Evolutionary conservation across 1,140 invertebrate genomes (phyloP).

Genomic region (Cherax quadricarinatus): DNA sequence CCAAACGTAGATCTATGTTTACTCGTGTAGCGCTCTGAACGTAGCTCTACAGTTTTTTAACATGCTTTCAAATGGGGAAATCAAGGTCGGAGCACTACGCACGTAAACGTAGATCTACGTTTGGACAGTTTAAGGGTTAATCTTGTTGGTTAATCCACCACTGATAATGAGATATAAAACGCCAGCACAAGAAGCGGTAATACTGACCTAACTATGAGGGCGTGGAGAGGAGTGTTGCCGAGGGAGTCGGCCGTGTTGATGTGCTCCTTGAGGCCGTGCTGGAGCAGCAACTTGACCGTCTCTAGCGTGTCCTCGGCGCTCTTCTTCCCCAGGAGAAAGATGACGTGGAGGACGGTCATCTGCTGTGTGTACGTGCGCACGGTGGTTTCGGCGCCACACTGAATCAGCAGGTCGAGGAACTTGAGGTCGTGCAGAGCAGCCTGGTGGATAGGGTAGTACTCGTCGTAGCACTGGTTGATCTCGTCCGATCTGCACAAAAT

Average conservation of each 20-base stretch:
- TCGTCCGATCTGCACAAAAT: conserved; percentile 79
- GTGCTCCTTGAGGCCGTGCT: conserved; percentile 82
- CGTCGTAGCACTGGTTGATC: conserved; percentile 85
- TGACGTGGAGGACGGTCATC: conserved; percentile 80
- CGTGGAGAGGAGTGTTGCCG: conserved; percentile 81
- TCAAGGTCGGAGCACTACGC: too few relatives aligned
- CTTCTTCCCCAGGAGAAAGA: conserved; percentile 78
- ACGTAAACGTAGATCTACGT: too few relatives aligned
- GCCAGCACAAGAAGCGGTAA: too few relatives aligned
- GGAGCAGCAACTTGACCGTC: conserved; percentile 82
- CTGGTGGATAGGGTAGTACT: conserved; percentile 87
- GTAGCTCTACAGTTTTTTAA: too few relatives aligned
- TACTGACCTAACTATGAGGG: conserved; percentile 81
- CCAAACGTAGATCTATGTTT: too few relatives aligned
- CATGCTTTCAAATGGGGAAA: too few relatives aligned
- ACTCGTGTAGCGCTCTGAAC: too few relatives aligned
- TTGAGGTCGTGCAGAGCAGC: conserved; percentile 83
- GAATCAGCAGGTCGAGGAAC: conserved; percentile 83
- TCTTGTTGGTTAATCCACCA: too few relatives aligned
- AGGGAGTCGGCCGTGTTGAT: conserved; percentile 86
- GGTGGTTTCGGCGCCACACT: conserved; percentile 82
- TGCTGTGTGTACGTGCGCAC: conserved; percentile 85
- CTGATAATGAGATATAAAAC: too few relatives aligned
- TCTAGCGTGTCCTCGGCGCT: conserved; percentile 84
- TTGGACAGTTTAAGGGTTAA: too few relatives aligned